Base-by-base conservation (phyloP, 2,113 vertebrate genomes). In the Callionymus lyra region DNA sequence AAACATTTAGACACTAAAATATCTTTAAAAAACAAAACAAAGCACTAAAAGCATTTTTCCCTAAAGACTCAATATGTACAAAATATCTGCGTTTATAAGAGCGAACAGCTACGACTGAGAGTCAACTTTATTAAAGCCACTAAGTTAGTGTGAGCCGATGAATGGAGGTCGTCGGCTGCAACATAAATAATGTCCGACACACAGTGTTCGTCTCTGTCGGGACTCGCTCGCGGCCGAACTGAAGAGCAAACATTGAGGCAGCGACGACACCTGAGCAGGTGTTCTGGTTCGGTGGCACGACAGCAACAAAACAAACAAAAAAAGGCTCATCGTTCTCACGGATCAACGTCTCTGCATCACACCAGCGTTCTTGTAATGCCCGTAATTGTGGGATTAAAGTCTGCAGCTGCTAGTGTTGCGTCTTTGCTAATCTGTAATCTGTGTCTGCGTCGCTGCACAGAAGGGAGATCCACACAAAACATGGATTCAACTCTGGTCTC, bases 401-500 rank as follows among this genome's bases (percentile, higher is more conserved):
- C 53, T 51, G 59, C 50, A 71, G 50, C 61, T 69, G 68, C 21
- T 57, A 53, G 46, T 40, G 52, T 39, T 45, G 38, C 56, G 57
- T 53, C 47, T 52, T 59, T 59, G 16, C 56, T 70, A 70, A 76
- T 70, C 72, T 67, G 53, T 63, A 64, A 72, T 65, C 68, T 68
- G 61, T 13, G 59, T 64, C 55, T 68, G 59, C 4, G 53, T 47
- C 18, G 62, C 57, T 50, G 56, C 59, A 53, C 51, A n/a, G n/a
- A n/a, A n/a, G n/a, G n/a, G n/a, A n/a, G 58, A 68, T 68, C 34
- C 11, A 4, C 41, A 47, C 50, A 62, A 49, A 50, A 17, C 11
- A 50, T n/a, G n/a, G n/a, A n/a, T n/a, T n/a, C n/a, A n/a, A 21
- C 13, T 41, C 3, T 35, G 38, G 21, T 56, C 32, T 11, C 31